Base-by-base conservation (phyloP, 2,888 invertebrate genomes). In the Drosophila subquinaria region DNA sequence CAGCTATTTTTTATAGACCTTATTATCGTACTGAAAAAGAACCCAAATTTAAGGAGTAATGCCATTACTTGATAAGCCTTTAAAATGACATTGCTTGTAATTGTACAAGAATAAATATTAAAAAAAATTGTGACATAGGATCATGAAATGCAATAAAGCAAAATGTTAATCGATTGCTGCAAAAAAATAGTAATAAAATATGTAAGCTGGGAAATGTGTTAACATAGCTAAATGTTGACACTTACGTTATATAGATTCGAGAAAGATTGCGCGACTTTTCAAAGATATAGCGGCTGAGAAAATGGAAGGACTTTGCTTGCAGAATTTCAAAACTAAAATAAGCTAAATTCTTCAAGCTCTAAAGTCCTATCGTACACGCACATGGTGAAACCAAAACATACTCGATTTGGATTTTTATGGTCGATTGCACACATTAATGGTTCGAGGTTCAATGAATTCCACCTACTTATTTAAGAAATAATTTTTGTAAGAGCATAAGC, bases 401-500 rank as follows among this genome's bases (percentile, higher is more conserved):
- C 56, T 42, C 43, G 60, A 59, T 79, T 50, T 36, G 64, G 45
- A 42, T 69, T 47, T 69, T 69, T 66, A 40, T 56, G 57, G 57
- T 76, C 72, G 92, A 92, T 92, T 92, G 92, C 81, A 89, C 91
- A 91, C 92, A 92, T 92, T 92, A 92, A 92, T 92, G 92, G 92
- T 92, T 92, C 92, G 92, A 92, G 92, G 92, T 92, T 92, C 92
- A 92, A 92, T 89, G 83, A 88, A 79, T 56, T 66, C 8, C 23
- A 52, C 42, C 36, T 42, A 36, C 4, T 11, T 36, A 56, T n/a
- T 23, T 11, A 20, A 20, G 1, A 43, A 43, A 20, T 0, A 10
- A 3, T 9, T 43, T 45, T 36, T 13, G 5, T 13, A 17, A 35
- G 17, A 30, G 13, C 17, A 17, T 13, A 33, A 33, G 4, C 13